These are phyloP conservation scores for Ashinkailepas kermadecensis DNA, from an alignment of 2,888 invertebrate species.

Conservation along the genomic window DNA sequence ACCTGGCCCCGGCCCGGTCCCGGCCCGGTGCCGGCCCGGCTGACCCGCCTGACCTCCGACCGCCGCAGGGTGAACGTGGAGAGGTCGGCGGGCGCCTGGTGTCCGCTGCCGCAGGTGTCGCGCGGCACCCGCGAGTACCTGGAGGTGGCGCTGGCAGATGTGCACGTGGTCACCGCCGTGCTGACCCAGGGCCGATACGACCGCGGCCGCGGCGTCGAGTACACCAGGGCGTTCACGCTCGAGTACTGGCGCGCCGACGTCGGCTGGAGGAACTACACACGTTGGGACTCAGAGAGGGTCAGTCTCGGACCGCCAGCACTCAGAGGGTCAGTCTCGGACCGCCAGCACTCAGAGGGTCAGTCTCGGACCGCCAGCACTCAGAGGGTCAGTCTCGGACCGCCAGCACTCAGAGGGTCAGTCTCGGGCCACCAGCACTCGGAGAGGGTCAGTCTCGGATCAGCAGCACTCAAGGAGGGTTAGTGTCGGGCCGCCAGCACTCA, in stretches of 20 bases:
- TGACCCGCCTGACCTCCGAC: neutral
- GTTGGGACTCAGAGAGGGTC: neutral
- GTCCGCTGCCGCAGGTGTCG: conserved; percentile 50
- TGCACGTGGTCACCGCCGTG: conserved; percentile 31
- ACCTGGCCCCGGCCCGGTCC: neutral
- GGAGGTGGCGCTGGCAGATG: conserved; percentile 31
- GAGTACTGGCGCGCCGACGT: conserved; percentile 75
- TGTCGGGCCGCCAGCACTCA: too few relatives aligned
- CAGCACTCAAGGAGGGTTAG: too few relatives aligned
- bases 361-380: too few relatives aligned
- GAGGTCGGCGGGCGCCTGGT: conserved; percentile 84
- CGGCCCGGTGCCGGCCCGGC: neutral
- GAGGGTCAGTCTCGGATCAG: too few relatives aligned
- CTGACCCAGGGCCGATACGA: conserved; percentile 81
- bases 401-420: too few relatives aligned
- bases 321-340: too few relatives aligned
- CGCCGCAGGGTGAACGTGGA: conserved; percentile 66
- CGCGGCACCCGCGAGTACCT: conserved; percentile 56
- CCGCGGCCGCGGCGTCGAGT: conserved; percentile 82
- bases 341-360: too few relatives aligned
- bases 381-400: too few relatives aligned
- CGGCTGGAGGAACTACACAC: conserved; percentile 16
- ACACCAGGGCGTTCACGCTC: conserved; percentile 69
- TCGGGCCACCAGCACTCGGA: too few relatives aligned
- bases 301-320: neutral